phyloP scores from a whole-genome alignment of 2,797 vertebrate species.

The Etheostoma perlongum region DNA sequence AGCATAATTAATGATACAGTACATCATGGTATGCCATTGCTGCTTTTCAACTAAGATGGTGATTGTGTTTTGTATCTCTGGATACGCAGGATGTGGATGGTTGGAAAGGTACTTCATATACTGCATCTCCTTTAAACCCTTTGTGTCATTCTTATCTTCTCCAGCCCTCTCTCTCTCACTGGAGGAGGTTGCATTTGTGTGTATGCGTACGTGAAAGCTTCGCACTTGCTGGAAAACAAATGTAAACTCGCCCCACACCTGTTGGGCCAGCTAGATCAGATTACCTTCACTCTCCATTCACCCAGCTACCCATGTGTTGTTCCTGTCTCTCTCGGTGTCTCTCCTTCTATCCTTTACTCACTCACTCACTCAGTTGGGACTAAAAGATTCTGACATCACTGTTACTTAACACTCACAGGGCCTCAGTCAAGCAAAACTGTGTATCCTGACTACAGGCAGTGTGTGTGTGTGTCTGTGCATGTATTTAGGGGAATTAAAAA shows the following conservation, averaged over 20 bases:
- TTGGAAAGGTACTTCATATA: not conserved
- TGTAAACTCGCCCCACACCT: slow-evolving; percentile 69
- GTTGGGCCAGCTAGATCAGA: slow-evolving; percentile 65
- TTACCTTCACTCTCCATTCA: slow-evolving; percentile 59
- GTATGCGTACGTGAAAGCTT: slow-evolving; percentile 28
- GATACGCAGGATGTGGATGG: too few relatives aligned
- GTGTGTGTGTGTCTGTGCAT: slow-evolving; percentile 20
- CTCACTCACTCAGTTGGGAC: slow-evolving; percentile 42
- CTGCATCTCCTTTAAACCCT: not conserved
- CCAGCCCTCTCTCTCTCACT: not conserved
- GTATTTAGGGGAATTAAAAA: slow-evolving; percentile 27
- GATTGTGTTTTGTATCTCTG: not conserved
- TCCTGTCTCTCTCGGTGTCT: not conserved
- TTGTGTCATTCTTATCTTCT: not conserved
- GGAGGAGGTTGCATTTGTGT: slow-evolving; percentile 22
- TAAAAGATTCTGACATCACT: slow-evolving; percentile 61
- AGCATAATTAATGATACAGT: not conserved
- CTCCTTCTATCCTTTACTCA: slow-evolving; percentile 27
- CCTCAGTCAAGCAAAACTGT: slow-evolving; percentile 56
- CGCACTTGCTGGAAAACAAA: slow-evolving; percentile 50
- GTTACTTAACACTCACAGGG: slow-evolving; percentile 79
- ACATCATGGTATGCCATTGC: not conserved
- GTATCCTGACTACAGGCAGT: slow-evolving; percentile 55
- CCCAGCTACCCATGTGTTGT: slow-evolving; percentile 40
- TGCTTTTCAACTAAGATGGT: not conserved